phyloP scores from a whole-genome alignment of 1,140 invertebrate genomes.

The Lepidotrigona ventralis region DNA sequence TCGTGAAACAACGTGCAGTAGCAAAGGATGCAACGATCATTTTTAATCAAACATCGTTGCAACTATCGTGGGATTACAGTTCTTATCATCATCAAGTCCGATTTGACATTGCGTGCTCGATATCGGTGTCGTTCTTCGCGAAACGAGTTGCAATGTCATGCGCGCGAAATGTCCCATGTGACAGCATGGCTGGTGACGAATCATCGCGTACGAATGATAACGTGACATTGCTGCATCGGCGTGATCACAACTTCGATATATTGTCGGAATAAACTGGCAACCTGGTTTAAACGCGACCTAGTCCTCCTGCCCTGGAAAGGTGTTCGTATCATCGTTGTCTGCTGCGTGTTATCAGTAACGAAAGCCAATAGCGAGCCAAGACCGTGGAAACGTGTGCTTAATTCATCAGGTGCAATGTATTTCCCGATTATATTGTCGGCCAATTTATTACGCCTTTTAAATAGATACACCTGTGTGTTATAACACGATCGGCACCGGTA shows the following conservation, averaged over 20 bases:
- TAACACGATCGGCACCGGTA: no score
- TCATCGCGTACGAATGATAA: slow-evolving; percentile 46
- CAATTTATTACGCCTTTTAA: slow-evolving; percentile 1
- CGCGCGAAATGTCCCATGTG: slow-evolving; percentile 20
- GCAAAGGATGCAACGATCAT: neutral
- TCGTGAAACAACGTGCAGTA: neutral
- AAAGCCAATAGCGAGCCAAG: slow-evolving; percentile 25
- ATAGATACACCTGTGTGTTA: no score
- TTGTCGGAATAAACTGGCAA: slow-evolving; percentile 63
- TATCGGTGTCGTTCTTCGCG: neutral
- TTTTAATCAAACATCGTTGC: neutral
- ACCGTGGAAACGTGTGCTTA: slow-evolving; percentile 45
- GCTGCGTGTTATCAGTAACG: slow-evolving; percentile 43
- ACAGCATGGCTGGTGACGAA: slow-evolving; percentile 15
- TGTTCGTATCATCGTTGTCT: slow-evolving; percentile 44
- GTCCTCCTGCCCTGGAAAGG: slow-evolving; percentile 67
- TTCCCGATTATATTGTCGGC: slow-evolving; percentile 3
- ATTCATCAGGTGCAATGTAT: slow-evolving; percentile 10
- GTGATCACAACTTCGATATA: slow-evolving; percentile 66
- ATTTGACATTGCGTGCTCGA: neutral
- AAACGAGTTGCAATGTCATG: slow-evolving; percentile 16
- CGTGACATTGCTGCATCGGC: slow-evolving; percentile 49
- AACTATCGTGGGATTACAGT: neutral
- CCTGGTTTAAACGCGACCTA: slow-evolving; percentile 68
- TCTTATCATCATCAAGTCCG: neutral